Percentiles rank a stretch among this genome's conserved stretches.
phyloP scores from a whole-genome alignment of 2,113 vertebrate species.

The Delphinapterus leucas region DNA sequence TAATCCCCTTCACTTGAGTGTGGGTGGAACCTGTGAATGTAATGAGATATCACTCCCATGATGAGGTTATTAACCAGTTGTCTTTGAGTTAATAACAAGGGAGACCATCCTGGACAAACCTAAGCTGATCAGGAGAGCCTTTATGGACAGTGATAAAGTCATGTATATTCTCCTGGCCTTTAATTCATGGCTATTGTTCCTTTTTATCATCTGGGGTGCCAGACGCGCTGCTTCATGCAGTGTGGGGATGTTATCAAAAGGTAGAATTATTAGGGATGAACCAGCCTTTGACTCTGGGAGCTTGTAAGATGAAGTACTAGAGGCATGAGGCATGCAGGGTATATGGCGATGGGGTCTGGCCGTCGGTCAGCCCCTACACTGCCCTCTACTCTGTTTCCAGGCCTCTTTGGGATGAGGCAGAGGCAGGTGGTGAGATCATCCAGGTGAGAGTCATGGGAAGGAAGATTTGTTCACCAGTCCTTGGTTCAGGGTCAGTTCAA shows the following conservation, averaged over 20 bases:
- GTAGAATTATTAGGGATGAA: not conserved
- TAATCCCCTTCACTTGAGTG: not conserved
- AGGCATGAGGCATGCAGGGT: not conserved
- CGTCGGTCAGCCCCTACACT: not conserved
- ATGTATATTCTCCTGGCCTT: not conserved
- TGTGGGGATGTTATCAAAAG: not conserved
- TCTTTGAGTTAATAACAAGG: not conserved
- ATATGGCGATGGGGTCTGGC: accelerated
- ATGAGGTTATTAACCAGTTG: not conserved
- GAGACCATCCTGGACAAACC: not conserved
- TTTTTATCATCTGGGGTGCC: not conserved
- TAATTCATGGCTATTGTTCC: not conserved
- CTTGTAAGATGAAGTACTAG: not conserved
- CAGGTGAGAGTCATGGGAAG: not conserved
- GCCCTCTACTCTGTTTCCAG: not conserved
- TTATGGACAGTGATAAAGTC: not conserved
- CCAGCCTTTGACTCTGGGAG: not conserved
- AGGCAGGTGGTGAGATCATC: not conserved
- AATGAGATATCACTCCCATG: not conserved
- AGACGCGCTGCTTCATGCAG: not conserved
- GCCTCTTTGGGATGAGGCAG: not conserved
- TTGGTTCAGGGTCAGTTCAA: not conserved
- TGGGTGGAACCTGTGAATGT: not conserved
- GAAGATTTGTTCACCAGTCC: not conserved
- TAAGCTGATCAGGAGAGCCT: not conserved